phyloP scores from a whole-genome alignment of 2,113 vertebrate genomes.

The Mesoclemmys tuberculata region DNA sequence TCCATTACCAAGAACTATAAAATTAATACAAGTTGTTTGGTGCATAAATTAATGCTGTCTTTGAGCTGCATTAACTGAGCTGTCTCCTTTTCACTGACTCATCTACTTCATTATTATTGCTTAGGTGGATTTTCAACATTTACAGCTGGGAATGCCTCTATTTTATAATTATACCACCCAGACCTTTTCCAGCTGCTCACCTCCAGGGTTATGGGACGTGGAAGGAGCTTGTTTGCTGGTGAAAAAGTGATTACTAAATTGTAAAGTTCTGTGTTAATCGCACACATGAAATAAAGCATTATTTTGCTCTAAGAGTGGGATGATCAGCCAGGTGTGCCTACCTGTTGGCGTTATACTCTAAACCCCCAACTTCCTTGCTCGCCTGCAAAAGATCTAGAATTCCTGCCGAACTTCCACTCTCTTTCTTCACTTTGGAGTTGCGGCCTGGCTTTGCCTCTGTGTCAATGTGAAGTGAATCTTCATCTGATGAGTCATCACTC shows the following conservation, averaged over 20 bases:
- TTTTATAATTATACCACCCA: neutral
- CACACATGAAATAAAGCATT: neutral
- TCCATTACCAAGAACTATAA: neutral
- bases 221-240: neutral
- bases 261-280: neutral
- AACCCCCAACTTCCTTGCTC: constrained; percentile 97
- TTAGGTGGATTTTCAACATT: constrained; percentile 10
- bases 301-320: neutral
- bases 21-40: neutral
- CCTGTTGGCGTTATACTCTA: constrained; percentile 97
- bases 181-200: neutral
- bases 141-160: neutral
- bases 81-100: constrained; percentile 18
- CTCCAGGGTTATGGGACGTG: neutral
- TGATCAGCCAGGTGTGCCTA: constrained; percentile 64
- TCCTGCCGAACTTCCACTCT: constrained; percentile 87
- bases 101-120: neutral
- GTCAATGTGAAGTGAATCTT: constrained; percentile 96
- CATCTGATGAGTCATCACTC: constrained; percentile 92
- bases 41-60: neutral
- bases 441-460: constrained; percentile 89
- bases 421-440: constrained; percentile 93
- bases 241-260: neutral
- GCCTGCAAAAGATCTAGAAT: constrained; percentile 97
- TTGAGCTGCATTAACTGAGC: neutral